Evolutionary conservation across 2,113 vertebrate species (phyloP).

Genomic region (Proterorhinus semilunaris): DNA sequence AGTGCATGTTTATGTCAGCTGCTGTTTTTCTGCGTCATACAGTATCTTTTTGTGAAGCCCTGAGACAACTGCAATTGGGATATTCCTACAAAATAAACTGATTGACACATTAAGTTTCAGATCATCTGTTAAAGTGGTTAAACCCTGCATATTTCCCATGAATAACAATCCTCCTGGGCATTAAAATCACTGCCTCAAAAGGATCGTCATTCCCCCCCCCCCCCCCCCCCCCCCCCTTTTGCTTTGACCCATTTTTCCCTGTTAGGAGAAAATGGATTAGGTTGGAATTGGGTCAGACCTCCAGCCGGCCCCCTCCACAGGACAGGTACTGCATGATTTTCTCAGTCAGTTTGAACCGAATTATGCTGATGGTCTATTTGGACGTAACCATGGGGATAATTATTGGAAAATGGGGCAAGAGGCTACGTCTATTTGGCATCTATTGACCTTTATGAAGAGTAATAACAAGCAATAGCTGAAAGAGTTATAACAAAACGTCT

Average conservation of each 20-base stretch:
- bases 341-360: background rate
- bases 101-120: too few species aligned
- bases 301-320: background rate
- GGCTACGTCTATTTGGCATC: conserved; percentile 34
- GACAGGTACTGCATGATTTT: background rate
- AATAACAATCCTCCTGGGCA: too few species aligned
- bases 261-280: background rate
- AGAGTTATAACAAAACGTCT: background rate
- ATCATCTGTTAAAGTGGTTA: too few species aligned
- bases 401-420: conserved; percentile 40
- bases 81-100: too few species aligned
- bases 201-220: background rate
- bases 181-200: background rate
- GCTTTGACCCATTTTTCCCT: background rate
- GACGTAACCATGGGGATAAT: conserved; percentile 66
- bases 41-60: too few species aligned
- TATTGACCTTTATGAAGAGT: background rate
- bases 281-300: background rate
- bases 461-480: too few species aligned
- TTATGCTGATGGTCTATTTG: conserved; percentile 35
- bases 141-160: too few species aligned
- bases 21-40: too few species aligned
- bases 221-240: too few species aligned
- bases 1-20: too few species aligned
- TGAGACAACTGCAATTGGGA: too few species aligned